Evolutionary conservation across 2,113 vertebrate species (phyloP).

Genomic region (Tyto alba): DNA sequence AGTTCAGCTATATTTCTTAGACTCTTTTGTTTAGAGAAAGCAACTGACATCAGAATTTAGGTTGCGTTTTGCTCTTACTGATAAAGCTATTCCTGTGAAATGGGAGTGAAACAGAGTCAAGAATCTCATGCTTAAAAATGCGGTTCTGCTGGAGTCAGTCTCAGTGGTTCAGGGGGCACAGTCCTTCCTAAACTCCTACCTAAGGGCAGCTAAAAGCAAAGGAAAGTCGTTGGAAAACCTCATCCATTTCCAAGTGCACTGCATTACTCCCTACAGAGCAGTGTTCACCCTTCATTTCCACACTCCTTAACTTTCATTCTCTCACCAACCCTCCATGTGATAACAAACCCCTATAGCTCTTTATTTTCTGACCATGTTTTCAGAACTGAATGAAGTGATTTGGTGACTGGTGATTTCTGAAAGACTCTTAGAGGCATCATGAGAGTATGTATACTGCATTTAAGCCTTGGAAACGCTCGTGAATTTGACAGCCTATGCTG

Average conservation of each 20-base stretch:
- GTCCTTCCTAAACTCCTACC: not conserved
- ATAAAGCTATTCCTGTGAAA: not conserved
- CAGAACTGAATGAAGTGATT: not conserved
- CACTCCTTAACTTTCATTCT: not conserved
- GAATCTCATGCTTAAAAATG: not conserved
- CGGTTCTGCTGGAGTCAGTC: not conserved
- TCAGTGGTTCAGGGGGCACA: not conserved
- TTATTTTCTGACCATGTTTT: not conserved
- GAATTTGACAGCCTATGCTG: not conserved
- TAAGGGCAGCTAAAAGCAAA: not conserved
- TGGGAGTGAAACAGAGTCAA: not conserved
- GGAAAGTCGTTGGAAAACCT: not conserved
- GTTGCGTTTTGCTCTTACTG: not conserved
- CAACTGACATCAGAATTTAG: not conserved
- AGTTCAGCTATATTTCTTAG: not conserved
- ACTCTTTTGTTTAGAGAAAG: not conserved
- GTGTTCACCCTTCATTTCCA: not conserved
- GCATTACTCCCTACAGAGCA: not conserved
- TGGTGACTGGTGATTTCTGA: not conserved
- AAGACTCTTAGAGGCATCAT: not conserved
- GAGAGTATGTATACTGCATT: not conserved
- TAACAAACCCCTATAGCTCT: not conserved
- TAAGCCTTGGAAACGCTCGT: not conserved
- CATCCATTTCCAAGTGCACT: not conserved
- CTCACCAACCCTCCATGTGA: not conserved